Evolutionary conservation across 2,797 vertebrate genomes (phyloP).

Genomic region (Aldrovandia affinis): DNA sequence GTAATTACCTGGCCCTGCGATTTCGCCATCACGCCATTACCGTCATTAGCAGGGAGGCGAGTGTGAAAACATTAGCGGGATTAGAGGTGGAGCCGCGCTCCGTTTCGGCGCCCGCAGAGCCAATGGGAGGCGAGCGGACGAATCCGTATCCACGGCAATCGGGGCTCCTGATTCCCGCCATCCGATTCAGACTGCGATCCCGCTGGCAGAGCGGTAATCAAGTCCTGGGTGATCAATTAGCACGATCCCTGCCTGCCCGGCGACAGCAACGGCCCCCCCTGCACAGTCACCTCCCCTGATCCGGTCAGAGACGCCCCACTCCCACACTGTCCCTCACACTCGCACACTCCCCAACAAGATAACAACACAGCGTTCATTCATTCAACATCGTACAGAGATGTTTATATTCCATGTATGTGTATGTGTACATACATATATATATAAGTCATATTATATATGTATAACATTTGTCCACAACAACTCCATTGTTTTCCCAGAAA

Average conservation of each 20-base stretch:
- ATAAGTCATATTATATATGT: background rate
- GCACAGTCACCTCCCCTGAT: background rate
- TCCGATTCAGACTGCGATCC: conserved; percentile 60
- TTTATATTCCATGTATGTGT: background rate
- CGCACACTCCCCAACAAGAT: background rate
- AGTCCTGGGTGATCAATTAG: conserved; percentile 51
- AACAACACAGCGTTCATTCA: background rate
- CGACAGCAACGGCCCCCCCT: background rate
- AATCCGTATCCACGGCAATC: conserved; percentile 41
- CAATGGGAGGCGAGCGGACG: background rate
- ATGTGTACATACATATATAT: too few species aligned
- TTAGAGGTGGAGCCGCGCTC: conserved; percentile 67
- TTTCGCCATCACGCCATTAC: conserved; percentile 84
- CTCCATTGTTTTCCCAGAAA: background rate
- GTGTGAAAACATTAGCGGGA: conserved; percentile 92
- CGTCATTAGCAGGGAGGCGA: conserved; percentile 84
- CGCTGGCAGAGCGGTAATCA: conserved; percentile 43
- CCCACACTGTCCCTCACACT: background rate
- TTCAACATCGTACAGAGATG: background rate
- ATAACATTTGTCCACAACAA: background rate
- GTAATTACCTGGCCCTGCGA: conserved; percentile 90
- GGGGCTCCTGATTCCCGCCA: conserved; percentile 63
- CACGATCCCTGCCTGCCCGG: conserved; percentile 38
- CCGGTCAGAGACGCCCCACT: background rate
- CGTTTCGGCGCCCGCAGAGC: background rate